phyloP scores from a whole-genome alignment of 64 coral and sea anemone genomes.

The Hydrozoanthus tunicans region DNA sequence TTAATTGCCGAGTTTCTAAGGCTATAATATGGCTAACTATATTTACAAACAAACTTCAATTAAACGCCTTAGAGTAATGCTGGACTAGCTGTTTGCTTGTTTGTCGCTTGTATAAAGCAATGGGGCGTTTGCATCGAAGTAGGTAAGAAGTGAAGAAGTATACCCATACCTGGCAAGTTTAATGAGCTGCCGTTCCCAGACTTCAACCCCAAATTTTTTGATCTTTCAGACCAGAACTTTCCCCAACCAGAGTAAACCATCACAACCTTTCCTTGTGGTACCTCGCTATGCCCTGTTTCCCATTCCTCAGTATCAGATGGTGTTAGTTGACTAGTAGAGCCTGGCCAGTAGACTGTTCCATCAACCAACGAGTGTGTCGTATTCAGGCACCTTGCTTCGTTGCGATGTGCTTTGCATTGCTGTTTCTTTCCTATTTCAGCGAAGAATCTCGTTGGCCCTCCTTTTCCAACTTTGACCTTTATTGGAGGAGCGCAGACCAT shows the following conservation, averaged over 20 bases:
- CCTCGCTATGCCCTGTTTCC: constrained; percentile 14
- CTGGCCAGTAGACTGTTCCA: not conserved
- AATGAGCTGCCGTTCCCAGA: not conserved
- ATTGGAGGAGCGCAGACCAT: too few species aligned
- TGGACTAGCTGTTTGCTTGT: too few species aligned
- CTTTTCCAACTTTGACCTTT: too few species aligned
- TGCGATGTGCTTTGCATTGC: too few species aligned
- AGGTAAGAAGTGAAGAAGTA: not conserved
- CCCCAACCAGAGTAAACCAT: constrained; percentile 38
- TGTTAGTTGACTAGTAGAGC: not conserved
- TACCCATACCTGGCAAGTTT: not conserved
- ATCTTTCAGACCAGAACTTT: constrained; percentile 38
- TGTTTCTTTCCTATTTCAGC: too few species aligned
- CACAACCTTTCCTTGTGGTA: not conserved
- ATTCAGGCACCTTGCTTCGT: not conserved
- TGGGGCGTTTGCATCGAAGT: not conserved
- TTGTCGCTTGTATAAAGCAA: not conserved
- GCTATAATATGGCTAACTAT: not conserved
- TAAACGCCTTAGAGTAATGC: too few species aligned
- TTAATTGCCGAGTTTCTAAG: not conserved
- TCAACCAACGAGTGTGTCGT: not conserved
- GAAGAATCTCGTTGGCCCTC: too few species aligned
- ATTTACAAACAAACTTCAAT: not conserved
- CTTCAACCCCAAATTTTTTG: constrained; percentile 41
- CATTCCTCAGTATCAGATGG: constrained; percentile 4